phyloP scores from a whole-genome alignment of 2,888 invertebrate species.

The Pycnomerus fuliginosus region DNA sequence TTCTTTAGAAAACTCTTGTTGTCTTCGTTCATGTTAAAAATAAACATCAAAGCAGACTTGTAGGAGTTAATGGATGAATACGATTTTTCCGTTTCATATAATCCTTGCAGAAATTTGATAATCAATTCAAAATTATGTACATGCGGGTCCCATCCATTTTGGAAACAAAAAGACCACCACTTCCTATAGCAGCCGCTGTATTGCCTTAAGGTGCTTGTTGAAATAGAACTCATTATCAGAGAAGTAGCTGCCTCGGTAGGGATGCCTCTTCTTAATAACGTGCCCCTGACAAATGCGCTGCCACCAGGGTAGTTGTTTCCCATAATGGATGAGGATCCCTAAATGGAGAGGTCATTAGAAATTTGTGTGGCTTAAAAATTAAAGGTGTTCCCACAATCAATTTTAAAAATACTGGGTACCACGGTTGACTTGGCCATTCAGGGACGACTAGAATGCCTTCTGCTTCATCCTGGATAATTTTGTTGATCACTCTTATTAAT shows the following conservation, averaged over 20 bases:
- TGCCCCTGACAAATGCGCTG: slow-evolving; percentile 32
- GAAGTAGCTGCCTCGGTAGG: no score
- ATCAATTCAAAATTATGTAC: not conserved
- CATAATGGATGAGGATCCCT: slow-evolving; percentile 31
- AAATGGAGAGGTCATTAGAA: slow-evolving; percentile 23
- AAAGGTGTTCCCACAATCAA: slow-evolving; percentile 18
- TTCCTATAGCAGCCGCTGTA: slow-evolving; percentile 28
- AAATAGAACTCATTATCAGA: slow-evolving; percentile 29
- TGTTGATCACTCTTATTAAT: no score
- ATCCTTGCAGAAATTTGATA: not conserved
- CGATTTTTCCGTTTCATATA: not conserved
- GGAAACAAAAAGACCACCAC: slow-evolving; percentile 34
- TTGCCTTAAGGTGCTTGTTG: slow-evolving; percentile 30
- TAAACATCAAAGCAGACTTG: not conserved
- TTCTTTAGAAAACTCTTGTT: not conserved
- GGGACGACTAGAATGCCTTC: slow-evolving; percentile 35
- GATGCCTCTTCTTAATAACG: slow-evolving; percentile 19
- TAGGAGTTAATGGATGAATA: not conserved
- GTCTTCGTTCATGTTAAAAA: not conserved
- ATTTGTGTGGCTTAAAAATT: slow-evolving; percentile 6
- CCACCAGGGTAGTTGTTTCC: slow-evolving; percentile 34
- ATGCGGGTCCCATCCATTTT: no score
- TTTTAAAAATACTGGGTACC: slow-evolving; percentile 33
- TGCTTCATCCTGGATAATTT: no score
- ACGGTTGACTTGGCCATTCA: slow-evolving; percentile 35